These are phyloP conservation scores for Dascillus cervinus DNA, from an alignment of 2,888 invertebrate species.

Conservation along the genomic window DNA sequence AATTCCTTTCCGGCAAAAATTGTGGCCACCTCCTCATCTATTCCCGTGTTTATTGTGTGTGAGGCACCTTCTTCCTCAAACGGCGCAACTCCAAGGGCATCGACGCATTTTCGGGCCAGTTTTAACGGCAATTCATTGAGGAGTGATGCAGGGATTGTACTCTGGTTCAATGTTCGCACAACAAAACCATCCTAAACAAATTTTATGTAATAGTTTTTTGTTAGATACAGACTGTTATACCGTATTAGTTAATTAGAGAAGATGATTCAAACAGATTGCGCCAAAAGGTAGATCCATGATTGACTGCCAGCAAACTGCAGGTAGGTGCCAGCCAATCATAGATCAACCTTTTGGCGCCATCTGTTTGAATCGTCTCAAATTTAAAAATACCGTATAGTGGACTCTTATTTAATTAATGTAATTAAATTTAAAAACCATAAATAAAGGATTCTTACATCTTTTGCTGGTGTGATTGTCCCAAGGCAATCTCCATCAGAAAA, in stretches of 20 bases:
- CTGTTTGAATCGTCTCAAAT: too few relatives aligned
- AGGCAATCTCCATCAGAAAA: slow-evolving; percentile 76
- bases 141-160: slow-evolving; percentile 49
- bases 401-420: slow-evolving; percentile 2
- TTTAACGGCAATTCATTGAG: slow-evolving; percentile 65
- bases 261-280: too few relatives aligned
- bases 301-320: too few relatives aligned
- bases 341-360: too few relatives aligned
- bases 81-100: slow-evolving; percentile 63
- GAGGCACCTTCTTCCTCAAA: slow-evolving; percentile 58
- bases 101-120: slow-evolving; percentile 70
- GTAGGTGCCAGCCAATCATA: too few relatives aligned
- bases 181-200: slow-evolving; percentile 65
- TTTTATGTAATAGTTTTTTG: too few relatives aligned
- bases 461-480: slow-evolving; percentile 69
- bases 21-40: slow-evolving; percentile 69
- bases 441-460: slow-evolving; percentile 56
- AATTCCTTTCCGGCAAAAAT: slow-evolving; percentile 88
- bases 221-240: too few relatives aligned
- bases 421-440: background rate
- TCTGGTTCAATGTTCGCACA: slow-evolving; percentile 63
- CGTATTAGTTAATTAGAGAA: too few relatives aligned
- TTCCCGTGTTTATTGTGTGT: slow-evolving; percentile 34
- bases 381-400: too few relatives aligned
- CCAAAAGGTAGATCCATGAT: too few relatives aligned